Base-by-base conservation (phyloP, 2,113 vertebrate genomes). In the Leptobrachium ailaonicum region DNA sequence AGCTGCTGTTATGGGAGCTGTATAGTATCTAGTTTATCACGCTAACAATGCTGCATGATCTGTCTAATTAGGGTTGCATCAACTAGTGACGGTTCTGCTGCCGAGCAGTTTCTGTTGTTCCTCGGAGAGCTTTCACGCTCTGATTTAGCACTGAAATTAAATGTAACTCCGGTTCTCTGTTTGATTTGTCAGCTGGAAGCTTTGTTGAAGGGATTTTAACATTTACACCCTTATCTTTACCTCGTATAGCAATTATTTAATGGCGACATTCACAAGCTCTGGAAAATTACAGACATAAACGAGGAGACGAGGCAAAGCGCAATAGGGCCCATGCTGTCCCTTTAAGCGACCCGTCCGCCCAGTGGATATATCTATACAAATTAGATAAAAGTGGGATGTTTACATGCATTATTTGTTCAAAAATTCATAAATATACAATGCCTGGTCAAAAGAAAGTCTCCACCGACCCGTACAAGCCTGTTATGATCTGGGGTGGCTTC, bases 101-200 rank as follows among this genome's bases (percentile, higher is more conserved):
- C 85, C 73, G 53, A 86, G 76, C 84, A 6, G 77, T 86, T 85
- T 85, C 84, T 85, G 79, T 84, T 85, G 83, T 84, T 85, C 87
- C 86, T 86, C 74, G 79, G 83, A 86, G 85, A 86, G 75, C 67
- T 75, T 70, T 84, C 82, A 82, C 80, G 2, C 11, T 77, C 64
- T 88, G 87, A 89, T 87, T 90, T 90, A 89, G 20, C 66, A 82
- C 82, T 73, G 80, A 82, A 88, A 88, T 88, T 86, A 89, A 89
- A 87, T 85, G 87, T 84, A 86, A 86, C 62, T 75, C 66, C 68
- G 75, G 82, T 86, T 89, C 79, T 79, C 83, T 14, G 67, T 82
- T 87, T 86, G 85, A 87, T 86, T 88, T 82, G 82, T 58, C 76
- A 86, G 69, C 75, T 82, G 82, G 82, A 75, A 66, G 77, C 81